Evolutionary conservation across 2,797 vertebrate genomes (phyloP), one percentile per base, ranked within the genome.

Genomic region (Cyclopterus lumpus): DNA sequence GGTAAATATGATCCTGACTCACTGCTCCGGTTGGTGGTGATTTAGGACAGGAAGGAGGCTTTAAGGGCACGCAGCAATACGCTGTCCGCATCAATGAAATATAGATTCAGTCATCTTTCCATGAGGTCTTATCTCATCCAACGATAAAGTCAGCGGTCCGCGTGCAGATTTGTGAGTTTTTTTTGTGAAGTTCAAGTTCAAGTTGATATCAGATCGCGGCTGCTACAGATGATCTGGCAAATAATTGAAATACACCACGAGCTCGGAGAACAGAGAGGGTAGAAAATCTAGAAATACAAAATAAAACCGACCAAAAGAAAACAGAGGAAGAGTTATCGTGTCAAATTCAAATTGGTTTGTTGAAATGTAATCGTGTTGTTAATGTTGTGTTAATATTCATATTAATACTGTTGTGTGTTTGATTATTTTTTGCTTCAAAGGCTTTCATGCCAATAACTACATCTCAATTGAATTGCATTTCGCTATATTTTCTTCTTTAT

Each of bases 171-270:
- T 58, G 42, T 64, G 63, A 66, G 66, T 65, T 40, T 73, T 73
- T 64, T 70, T 68, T 66, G 75, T n/a, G n/a, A n/a, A n/a, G n/a
- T n/a, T n/a, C n/a, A n/a, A n/a, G n/a, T n/a, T n/a, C n/a, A 66
- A 32, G 28, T 16, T 8, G 44, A 59, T 5, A 60, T 20, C 28
- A 84, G 75, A 87, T 79, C 42, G 8, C 9, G 16, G 62, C 42
- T 59, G 8, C 61, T 24, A 34, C 63, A 8, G 61, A 71, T 70
- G 63, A 70, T 69, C 46, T 66, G 38, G 58, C 85, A 86, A 84
- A 42, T 15, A 73, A 74, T 88, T 85, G 79, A 61, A 69, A 51
- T 0, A 44, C 30, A 75, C 28, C 34, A 63, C 46, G 38, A 9
- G 20, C n/a, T 49, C 34, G 6, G 62, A 66, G 11, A 38, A 16